phyloP scores from a whole-genome alignment of 2,113 vertebrate genomes.

The Misgurnus anguillicaudatus region DNA sequence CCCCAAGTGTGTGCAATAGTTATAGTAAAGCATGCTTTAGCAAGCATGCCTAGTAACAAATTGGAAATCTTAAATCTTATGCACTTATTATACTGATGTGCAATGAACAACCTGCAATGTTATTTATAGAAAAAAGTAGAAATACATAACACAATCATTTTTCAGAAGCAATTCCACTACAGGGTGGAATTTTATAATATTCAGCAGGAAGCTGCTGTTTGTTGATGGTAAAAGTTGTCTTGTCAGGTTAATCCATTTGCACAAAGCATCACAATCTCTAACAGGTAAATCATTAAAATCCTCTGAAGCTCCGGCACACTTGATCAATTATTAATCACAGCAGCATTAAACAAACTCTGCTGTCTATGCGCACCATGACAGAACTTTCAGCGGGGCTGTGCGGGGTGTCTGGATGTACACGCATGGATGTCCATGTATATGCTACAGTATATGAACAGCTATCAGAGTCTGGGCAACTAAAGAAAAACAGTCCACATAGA shows the following conservation, averaged over 20 bases:
- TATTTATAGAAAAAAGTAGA: neutral
- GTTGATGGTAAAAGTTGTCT: constrained; percentile 6
- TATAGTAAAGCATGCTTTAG: neutral
- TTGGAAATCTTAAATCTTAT: neutral
- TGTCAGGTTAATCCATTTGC: constrained; percentile 27
- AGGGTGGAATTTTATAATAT: neutral
- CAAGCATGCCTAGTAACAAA: neutral
- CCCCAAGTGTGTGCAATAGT: neutral
- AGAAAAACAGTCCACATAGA: neutral
- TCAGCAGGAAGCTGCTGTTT: constrained; percentile 6
- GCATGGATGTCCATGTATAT: neutral
- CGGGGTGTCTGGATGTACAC: neutral
- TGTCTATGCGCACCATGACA: constrained; percentile 17
- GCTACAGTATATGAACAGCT: neutral
- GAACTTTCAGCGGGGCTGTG: neutral
- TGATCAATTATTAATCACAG: constrained; percentile 45
- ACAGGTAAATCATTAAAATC: constrained; percentile 29
- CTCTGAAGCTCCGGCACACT: constrained; percentile 22
- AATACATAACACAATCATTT: neutral
- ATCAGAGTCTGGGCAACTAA: neutral
- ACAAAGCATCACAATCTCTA: neutral
- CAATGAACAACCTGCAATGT: neutral
- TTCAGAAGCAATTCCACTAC: neutral
- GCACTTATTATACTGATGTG: neutral
- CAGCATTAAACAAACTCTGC: constrained; percentile 34